Conservation (phyloP, 2,113 vertebrate species). For the Dasypus novemcinctus region DNA sequence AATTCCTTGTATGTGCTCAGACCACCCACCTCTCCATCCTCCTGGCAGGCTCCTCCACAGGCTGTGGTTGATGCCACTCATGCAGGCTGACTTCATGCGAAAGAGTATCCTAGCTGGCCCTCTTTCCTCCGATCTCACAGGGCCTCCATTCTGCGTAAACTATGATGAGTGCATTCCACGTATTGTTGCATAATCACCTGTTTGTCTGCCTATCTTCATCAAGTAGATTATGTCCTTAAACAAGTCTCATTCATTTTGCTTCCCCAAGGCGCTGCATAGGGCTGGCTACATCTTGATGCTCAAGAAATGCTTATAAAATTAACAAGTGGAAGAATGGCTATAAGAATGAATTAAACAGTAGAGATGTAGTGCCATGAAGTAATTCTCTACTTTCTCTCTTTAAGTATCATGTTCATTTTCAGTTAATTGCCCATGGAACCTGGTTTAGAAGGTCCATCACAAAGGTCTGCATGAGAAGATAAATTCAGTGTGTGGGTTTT, state of each 20-base stretch:
- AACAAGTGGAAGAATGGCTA: not conserved
- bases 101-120: not conserved
- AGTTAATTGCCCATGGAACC: not conserved
- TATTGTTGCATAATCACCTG: not conserved
- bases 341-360: not conserved
- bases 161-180: not conserved
- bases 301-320: not conserved
- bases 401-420: not conserved
- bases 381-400: not conserved
- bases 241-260: not conserved
- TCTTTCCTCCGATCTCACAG: accelerated
- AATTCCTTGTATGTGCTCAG: accelerated
- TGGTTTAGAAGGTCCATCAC: not conserved
- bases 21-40: too few species aligned
- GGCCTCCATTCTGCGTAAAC: accelerated
- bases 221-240: not conserved
- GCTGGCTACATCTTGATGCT: not conserved
- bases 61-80: accelerated
- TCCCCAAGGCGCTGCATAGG: accelerated
- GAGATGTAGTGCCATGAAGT: accelerated
- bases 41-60: too few species aligned
- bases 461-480: not conserved
- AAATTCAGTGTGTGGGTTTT: not conserved
- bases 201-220: not conserved
- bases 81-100: not conserved